phyloP scores from a whole-genome alignment of 2,888 invertebrate species.

The Oscheius sp. region DNA sequence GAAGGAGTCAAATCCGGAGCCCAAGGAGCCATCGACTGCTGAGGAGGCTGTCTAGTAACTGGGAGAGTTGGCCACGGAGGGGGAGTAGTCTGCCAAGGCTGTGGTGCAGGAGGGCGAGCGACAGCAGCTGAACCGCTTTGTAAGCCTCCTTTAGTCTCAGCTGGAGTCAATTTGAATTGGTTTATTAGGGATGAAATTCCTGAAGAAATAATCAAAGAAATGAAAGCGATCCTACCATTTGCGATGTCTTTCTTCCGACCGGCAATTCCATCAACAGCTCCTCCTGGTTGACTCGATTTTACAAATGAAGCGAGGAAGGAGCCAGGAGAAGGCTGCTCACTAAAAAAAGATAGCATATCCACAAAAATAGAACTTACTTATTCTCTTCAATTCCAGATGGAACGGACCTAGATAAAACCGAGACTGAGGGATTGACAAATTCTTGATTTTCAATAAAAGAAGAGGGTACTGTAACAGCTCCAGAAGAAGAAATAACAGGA shows the following conservation, averaged over 20 bases:
- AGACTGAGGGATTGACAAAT: neutral
- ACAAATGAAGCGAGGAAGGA: too few relatives aligned
- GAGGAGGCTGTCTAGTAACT: too few relatives aligned
- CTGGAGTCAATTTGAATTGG: slow-evolving; percentile 24
- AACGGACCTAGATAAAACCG: neutral
- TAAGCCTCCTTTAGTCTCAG: neutral
- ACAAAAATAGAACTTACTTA: neutral
- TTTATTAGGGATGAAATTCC: slow-evolving; percentile 3
- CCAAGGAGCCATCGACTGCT: neutral
- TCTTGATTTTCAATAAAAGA: slow-evolving; percentile 14
- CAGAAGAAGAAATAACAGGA: slow-evolving; percentile 12
- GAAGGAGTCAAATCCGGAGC: slow-evolving; percentile 24
- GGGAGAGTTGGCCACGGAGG: neutral
- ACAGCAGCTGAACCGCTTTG: slow-evolving; percentile 5
- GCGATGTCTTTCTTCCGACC: slow-evolving; percentile 7
- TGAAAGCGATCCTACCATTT: neutral
- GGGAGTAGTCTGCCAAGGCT: neutral
- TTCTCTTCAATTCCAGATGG: neutral
- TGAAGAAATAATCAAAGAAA: neutral
- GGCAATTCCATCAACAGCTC: slow-evolving; percentile 16
- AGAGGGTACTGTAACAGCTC: slow-evolving; percentile 9
- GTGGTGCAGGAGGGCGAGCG: neutral
- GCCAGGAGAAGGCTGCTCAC: neutral
- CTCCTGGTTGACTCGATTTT: too few relatives aligned
- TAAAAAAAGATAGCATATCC: neutral